A percentile compares a stretch with the other conserved stretches of the same genome.
phyloP scores from a whole-genome alignment of 2,888 invertebrate genomes.

The Agriopis marginaria region DNA sequence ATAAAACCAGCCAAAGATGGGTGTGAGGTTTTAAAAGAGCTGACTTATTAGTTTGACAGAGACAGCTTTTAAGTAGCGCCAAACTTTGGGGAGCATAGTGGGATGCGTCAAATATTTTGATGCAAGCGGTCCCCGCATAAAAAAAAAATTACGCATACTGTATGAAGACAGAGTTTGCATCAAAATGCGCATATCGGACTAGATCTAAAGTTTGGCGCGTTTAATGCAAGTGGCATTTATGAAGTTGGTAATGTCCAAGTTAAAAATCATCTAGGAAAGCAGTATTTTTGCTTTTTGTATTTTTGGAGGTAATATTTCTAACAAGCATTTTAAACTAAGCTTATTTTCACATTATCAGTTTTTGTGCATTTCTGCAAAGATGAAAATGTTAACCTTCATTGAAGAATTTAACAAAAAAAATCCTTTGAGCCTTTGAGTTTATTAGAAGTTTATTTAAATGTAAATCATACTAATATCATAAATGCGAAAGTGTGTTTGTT shows the following conservation, averaged over 20 bases:
- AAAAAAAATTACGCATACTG: too few species aligned
- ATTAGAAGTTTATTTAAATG: neutral
- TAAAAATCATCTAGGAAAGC: slow-evolving; percentile 5
- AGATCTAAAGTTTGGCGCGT: neutral
- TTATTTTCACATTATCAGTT: neutral
- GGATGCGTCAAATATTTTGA: neutral
- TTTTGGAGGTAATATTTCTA: neutral
- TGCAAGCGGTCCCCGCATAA: too few species aligned
- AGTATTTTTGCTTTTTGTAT: neutral
- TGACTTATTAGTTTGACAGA: too few species aligned
- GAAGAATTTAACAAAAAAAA: neutral
- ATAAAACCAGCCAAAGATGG: too few species aligned
- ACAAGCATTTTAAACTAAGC: slow-evolving; percentile 6
- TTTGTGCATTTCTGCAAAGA: neutral
- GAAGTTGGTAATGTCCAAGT: neutral
- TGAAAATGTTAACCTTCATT: neutral
- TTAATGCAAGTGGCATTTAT: neutral
- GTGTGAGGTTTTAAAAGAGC: too few species aligned
- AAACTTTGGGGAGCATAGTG: too few species aligned
- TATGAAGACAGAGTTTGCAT: neutral
- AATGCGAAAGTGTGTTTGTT: too few species aligned
- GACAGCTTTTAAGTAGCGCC: too few species aligned
- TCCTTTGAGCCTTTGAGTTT: neutral
- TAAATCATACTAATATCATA: too few species aligned
- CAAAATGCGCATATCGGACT: too few species aligned